These are phyloP conservation scores for Drosophila mayri DNA, from an alignment of 1,140 invertebrate genomes.

Conservation along the genomic window DNA sequence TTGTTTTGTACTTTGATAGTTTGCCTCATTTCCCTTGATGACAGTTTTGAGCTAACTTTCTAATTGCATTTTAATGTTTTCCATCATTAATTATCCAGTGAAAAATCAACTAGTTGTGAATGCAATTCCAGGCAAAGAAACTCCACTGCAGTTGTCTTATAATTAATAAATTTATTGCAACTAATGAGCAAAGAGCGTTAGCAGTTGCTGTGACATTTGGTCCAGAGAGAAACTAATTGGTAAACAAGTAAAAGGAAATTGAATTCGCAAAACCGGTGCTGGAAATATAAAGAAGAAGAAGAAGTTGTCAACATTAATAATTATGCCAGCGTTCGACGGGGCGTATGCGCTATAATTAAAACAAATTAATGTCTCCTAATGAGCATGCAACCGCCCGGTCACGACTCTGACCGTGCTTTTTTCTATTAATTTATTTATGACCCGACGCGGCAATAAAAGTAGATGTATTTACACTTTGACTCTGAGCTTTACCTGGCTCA, in stretches of 20 bases:
- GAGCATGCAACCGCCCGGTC: slow-evolving; percentile 30
- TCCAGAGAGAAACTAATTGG: slow-evolving; percentile 17
- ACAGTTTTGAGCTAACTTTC: not conserved
- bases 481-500: not conserved
- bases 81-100: slow-evolving; percentile 1
- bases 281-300: not conserved
- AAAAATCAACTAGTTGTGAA: not conserved
- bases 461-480: slow-evolving; percentile 22
- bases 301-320: slow-evolving; percentile 40
- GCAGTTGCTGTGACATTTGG: not conserved
- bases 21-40: not conserved
- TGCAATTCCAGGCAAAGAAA: not conserved
- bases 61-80: slow-evolving; percentile 31
- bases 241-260: slow-evolving; percentile 20
- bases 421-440: slow-evolving; percentile 67
- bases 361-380: slow-evolving; percentile 64
- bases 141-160: not conserved
- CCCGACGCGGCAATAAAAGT: slow-evolving; percentile 13
- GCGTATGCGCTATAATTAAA: slow-evolving; percentile 53
- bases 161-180: slow-evolving; percentile 15
- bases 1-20: not conserved
- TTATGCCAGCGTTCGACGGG: slow-evolving; percentile 38
- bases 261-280: not conserved
- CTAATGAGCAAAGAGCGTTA: slow-evolving; percentile 20
- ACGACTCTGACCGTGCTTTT: slow-evolving; percentile 7